Percentiles rank a stretch among this genome's conserved stretches.
These are phyloP conservation scores for Pteruthius melanotis DNA, from an alignment of 2,113 vertebrate species.

Conservation along the genomic window DNA sequence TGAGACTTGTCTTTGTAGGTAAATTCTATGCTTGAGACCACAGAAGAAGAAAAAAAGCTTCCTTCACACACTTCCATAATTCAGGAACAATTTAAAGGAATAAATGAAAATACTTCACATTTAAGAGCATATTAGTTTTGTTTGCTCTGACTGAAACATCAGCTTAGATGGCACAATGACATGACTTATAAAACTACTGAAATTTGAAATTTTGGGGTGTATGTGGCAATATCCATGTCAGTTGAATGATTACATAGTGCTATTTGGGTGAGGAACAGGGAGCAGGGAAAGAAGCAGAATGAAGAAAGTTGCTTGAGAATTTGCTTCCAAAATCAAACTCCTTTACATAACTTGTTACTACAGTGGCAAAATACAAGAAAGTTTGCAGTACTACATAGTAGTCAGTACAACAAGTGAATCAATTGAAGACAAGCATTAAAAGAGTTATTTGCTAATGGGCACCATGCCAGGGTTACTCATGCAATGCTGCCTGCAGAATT, in stretches of 20 bases:
- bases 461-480: slow-evolving; percentile 79
- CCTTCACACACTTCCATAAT: background rate
- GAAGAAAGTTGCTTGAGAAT: slow-evolving; percentile 24
- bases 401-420: slow-evolving; percentile 76
- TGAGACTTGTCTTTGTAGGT: background rate
- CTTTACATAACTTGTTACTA: slow-evolving; percentile 37
- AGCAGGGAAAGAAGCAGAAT: background rate
- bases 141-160: background rate
- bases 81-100: background rate
- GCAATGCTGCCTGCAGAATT: slow-evolving; percentile 79
- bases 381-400: slow-evolving; percentile 51
- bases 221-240: background rate
- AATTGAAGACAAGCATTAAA: slow-evolving; percentile 81
- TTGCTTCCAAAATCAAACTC: slow-evolving; percentile 17
- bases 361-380: slow-evolving; percentile 52
- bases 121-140: background rate
- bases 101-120: background rate
- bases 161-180: background rate
- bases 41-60: background rate
- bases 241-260: background rate
- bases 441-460: slow-evolving; percentile 83
- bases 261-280: background rate
- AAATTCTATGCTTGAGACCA: background rate
- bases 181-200: background rate
- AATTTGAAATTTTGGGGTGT: background rate